Base-by-base conservation (phyloP, 2,797 vertebrate genomes). In the Darevskia nairensis region DNA sequence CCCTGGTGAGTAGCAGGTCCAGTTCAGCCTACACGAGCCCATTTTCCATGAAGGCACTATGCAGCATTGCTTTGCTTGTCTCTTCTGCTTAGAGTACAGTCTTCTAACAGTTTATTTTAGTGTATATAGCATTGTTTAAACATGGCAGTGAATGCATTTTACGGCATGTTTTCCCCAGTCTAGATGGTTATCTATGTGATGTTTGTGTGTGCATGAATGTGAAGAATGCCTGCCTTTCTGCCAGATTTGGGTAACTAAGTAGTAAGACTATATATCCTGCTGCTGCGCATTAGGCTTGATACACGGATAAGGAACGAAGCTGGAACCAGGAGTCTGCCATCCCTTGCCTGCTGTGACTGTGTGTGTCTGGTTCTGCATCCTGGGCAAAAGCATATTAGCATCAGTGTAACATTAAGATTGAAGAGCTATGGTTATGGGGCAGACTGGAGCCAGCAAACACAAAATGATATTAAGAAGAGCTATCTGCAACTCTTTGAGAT, bases 201-300 rank as follows among this genome's bases (percentile, higher is more conserved):
- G 23, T 25, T 75, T 35, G 50, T 15, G 35, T 7, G 8, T 61
- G 55, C 68, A 6, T 80, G 68, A 74, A 66, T 66, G 39, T 46
- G 10, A 89, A 76, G 59, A 85, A 89, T 81, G n/a, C 66, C 72
- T 85, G n/a, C 32, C 27, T 59, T 74, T 77, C 79, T 76, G 59
- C n/a, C 59, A 41, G 27, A 68, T 25, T 59, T 88, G 29, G 23
- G 59, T 71, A 68, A 76, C 32, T 21, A 44, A 41, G 15, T 80
- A 76, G 32, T 78, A 64, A 77, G 66, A 35, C 27, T 59, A 21
- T 64, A 17, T 64, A 17, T 29, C 23, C 32, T 84, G 15, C 25
- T 50, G n/a, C 7, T 23, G 29, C 61, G 46, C 8, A 46, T 5
- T 61, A 25, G 44, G 61, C 25, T 13, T 50, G 80, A 61, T 21